These are phyloP conservation scores for Dasyornis broadbenti DNA, from an alignment of 2,113 vertebrate species.

Conservation along the genomic window DNA sequence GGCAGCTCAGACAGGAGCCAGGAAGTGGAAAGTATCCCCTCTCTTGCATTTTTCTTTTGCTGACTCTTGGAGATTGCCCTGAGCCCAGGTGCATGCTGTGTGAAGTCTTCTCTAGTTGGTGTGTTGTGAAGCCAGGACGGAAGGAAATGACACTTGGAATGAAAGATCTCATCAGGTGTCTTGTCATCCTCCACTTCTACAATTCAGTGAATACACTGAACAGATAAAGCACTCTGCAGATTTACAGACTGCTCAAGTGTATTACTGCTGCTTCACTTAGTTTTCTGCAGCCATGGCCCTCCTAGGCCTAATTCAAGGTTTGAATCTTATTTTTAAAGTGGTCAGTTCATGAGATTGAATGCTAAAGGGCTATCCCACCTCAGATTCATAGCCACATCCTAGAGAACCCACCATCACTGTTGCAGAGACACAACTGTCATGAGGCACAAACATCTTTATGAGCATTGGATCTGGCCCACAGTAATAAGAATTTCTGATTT, in stretches of 20 bases:
- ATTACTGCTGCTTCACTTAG: background rate
- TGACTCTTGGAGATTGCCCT: background rate
- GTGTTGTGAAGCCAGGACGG: background rate
- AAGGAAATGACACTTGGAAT: background rate
- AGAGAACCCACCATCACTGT: rapidly evolving
- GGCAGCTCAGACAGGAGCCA: background rate
- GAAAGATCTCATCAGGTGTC: background rate
- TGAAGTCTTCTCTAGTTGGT: background rate
- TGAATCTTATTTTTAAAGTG: background rate
- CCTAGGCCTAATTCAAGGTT: background rate
- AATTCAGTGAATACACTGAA: background rate
- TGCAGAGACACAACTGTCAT: background rate
- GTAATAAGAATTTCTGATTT: background rate
- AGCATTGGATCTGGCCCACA: background rate
- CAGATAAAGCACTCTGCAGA: background rate
- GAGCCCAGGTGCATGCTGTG: background rate
- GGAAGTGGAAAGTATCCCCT: background rate
- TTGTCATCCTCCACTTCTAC: background rate
- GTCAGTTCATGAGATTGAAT: background rate
- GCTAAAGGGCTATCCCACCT: background rate
- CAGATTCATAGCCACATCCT: background rate
- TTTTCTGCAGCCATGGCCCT: background rate
- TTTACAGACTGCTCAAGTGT: background rate
- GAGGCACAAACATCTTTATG: background rate
- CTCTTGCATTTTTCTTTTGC: background rate